Base-by-base conservation (phyloP, 2,113 vertebrate genomes). In the Dipodomys merriami region DNA sequence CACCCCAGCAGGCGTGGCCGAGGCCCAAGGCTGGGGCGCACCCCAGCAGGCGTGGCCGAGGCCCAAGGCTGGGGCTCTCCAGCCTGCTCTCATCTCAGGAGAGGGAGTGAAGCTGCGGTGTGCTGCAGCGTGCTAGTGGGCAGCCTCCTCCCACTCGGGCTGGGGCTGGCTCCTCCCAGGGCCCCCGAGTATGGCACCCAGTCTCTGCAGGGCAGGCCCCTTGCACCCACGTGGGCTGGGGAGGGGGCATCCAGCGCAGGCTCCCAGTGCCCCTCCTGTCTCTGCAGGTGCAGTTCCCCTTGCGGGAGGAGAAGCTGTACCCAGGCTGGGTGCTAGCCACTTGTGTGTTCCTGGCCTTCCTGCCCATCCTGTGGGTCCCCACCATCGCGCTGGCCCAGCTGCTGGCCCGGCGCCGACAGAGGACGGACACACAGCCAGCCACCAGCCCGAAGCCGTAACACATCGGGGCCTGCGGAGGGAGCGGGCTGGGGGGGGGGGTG, bases 241-340 rank as follows among this genome's bases (percentile, higher is more conserved):
- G 39, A 3, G 5, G 39, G 39, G 39, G 39, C 39, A 39, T 39
- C 39, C 39, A 3, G 49, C 49, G 3, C 49, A 53, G 49, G 3
- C 9, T 2, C 49, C 0, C 9, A 53, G 49, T 53, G 8, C 9
- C 27, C 6, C 9, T 67, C 33, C 46, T 69, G 29, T 83, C 94
- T 94, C 91, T 29, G 16, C 78, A 99, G 99, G 97, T 95, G 64
- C 1, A 64, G 0, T 99, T 99, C 84, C 99, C 99, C 0, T 12
- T 88, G n/a, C 94, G 96, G 44, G 97, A 99, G 46, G 35, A 93
- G 57, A 98, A 97, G 96, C 16, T 74, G 2, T 99, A 99, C 84
- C 98, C 99, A 0, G 86, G 86, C 35, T 99, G 99, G 99, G 98
- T 99, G 39, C 98, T 97, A 79, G 96, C 94, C 73, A 95, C 97